These are phyloP conservation scores for Semaprochilodus insignis DNA, from an alignment of 2,797 vertebrate genomes.

Conservation along the genomic window DNA sequence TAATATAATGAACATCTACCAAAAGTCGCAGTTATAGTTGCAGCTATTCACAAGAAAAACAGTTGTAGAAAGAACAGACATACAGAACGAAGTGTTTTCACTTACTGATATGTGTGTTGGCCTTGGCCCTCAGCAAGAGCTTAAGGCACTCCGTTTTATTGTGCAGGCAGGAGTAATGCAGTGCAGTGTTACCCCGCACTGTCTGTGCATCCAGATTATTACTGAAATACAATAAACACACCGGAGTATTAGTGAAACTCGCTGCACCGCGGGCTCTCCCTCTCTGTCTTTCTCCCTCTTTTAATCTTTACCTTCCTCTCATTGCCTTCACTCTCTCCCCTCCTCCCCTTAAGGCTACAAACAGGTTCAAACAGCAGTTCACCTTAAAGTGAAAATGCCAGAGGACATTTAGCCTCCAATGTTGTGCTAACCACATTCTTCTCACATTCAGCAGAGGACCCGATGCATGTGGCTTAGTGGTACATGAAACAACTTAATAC, in stretches of 20 bases:
- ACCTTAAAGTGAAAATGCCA: neutral
- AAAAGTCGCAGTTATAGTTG: neutral
- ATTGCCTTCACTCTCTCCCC: neutral
- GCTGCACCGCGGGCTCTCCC: neutral
- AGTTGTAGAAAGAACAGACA: too few species aligned
- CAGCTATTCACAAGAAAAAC: too few species aligned
- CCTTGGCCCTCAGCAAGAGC: slow-evolving; percentile 84
- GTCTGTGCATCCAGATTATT: slow-evolving; percentile 79
- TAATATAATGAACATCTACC: neutral
- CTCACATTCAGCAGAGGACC: neutral
- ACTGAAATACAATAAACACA: slow-evolving; percentile 17
- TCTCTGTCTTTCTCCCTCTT: neutral
- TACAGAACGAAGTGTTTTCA: neutral
- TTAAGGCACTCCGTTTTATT: slow-evolving; percentile 86
- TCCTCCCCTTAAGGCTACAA: neutral
- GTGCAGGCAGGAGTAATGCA: slow-evolving; percentile 86
- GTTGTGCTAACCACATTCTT: neutral
- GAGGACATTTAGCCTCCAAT: neutral
- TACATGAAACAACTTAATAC: neutral
- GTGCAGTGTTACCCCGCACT: slow-evolving; percentile 76
- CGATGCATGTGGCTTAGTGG: neutral
- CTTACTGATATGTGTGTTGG: slow-evolving; percentile 82
- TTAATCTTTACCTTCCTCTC: neutral
- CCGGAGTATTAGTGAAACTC: neutral
- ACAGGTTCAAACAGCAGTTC: neutral